Conservation (phyloP, 2,888 invertebrate genomes). For the Eristalis pertinax region DNA sequence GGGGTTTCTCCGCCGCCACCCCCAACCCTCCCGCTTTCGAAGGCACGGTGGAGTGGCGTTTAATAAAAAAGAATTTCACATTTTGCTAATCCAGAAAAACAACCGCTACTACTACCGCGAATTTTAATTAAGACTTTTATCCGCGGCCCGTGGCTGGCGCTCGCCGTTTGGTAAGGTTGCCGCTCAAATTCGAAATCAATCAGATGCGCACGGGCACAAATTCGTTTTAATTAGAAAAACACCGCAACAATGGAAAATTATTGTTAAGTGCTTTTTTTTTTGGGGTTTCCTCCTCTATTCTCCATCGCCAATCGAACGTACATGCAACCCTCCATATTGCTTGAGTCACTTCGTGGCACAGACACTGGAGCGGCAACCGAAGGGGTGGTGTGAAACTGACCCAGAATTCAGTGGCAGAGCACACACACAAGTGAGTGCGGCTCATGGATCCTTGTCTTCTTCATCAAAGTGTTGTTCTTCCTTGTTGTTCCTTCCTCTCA, state of each 20-base stretch:
- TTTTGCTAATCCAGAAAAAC: conserved; percentile 19
- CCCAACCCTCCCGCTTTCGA: too few species aligned
- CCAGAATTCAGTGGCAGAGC: background rate
- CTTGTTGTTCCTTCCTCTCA: conserved; percentile 15
- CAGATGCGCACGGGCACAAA: conserved; percentile 24
- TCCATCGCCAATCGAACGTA: background rate
- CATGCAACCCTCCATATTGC: background rate
- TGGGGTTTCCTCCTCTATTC: background rate
- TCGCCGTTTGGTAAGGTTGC: background rate
- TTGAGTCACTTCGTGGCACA: background rate
- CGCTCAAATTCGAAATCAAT: conserved; percentile 37
- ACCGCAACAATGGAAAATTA: conserved; percentile 12
- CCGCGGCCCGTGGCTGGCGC: background rate
- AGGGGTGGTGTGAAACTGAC: background rate
- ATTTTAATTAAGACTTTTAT: conserved; percentile 49
- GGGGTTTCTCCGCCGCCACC: conserved; percentile 2
- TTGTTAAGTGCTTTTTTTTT: conserved; percentile 8
- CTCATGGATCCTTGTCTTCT: background rate
- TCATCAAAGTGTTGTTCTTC: background rate
- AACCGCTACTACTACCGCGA: conserved; percentile 14
- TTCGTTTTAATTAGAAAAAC: conserved; percentile 51
- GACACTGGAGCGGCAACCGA: background rate
- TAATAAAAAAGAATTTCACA: conserved; percentile 15
- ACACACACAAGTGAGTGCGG: too few species aligned
- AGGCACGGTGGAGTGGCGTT: background rate